A percentile compares a stretch with the other conserved stretches of the same genome.
Conservation (phyloP, 1,140 invertebrate genomes). For the Solenopsis fugax region DNA sequence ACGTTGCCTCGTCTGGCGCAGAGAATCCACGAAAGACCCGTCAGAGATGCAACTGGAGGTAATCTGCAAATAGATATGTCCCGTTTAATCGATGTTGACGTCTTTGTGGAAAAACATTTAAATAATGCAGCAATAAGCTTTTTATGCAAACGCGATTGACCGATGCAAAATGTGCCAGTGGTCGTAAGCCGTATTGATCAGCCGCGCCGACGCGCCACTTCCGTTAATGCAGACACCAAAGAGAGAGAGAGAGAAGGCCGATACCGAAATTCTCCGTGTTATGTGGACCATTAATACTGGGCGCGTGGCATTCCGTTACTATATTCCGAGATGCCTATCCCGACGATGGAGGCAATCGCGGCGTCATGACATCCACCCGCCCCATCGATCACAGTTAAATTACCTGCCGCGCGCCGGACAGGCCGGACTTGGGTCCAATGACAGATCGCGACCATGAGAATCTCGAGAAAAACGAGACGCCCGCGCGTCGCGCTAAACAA, state of each 20-base stretch:
- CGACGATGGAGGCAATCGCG: conserved; percentile 30
- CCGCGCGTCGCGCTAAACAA: no score
- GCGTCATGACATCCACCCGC: conserved; percentile 53
- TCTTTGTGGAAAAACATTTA: conserved; percentile 1
- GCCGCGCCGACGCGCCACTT: conserved; percentile 47
- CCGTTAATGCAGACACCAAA: conserved; percentile 68
- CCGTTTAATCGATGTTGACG: background rate
- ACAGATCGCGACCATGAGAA: background rate
- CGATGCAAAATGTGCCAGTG: conserved; percentile 61
- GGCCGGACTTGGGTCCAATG: background rate
- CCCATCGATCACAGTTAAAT: conserved; percentile 65
- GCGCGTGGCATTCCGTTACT: conserved; percentile 68
- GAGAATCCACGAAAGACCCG: background rate
- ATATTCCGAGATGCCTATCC: conserved; percentile 67
- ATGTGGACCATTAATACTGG: conserved; percentile 66
- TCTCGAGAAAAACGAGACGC: background rate
- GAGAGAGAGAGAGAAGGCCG: conserved; percentile 52
- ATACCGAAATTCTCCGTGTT: conserved; percentile 68
- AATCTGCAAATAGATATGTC: background rate
- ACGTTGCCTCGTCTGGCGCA: background rate
- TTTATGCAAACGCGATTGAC: conserved; percentile 51
- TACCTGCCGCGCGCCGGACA: background rate
- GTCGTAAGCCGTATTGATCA: conserved; percentile 69
- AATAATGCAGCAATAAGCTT: conserved; percentile 45
- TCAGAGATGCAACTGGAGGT: background rate